phyloP scores from a whole-genome alignment of 2,113 vertebrate species.

The Cyprinodon brontotheroides region DNA sequence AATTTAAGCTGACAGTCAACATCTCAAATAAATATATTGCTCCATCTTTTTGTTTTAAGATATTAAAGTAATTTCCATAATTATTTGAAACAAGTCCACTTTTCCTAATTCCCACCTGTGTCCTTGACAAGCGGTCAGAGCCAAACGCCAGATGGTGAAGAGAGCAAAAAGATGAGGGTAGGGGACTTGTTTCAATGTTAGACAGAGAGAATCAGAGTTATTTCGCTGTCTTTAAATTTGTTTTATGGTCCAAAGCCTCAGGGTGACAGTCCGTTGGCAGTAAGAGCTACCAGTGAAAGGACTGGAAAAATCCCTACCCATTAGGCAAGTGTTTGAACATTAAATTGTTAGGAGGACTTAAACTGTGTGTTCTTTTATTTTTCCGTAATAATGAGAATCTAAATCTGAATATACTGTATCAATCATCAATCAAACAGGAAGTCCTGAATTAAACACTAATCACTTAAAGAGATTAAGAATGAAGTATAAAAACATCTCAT shows the following conservation, averaged over 20 bases:
- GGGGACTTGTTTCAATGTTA: slow-evolving; percentile 61
- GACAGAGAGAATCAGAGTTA: slow-evolving; percentile 66
- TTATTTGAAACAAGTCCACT: slow-evolving; percentile 89
- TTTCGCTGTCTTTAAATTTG: slow-evolving; percentile 59
- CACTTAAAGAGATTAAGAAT: not conserved
- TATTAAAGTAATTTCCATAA: slow-evolving; percentile 93
- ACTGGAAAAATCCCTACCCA: slow-evolving; percentile 50
- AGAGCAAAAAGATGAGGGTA: slow-evolving; percentile 59
- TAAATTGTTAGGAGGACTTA: slow-evolving; percentile 54
- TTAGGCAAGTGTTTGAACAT: slow-evolving; percentile 63
- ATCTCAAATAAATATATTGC: slow-evolving; percentile 80
- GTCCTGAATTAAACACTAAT: not conserved
- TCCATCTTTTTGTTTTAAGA: slow-evolving; percentile 84
- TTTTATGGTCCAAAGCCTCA: slow-evolving; percentile 48
- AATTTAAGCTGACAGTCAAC: slow-evolving; percentile 86
- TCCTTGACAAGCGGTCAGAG: slow-evolving; percentile 88
- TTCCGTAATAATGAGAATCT: not conserved
- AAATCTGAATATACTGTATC: not conserved
- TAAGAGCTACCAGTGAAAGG: slow-evolving; percentile 30
- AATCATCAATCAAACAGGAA: not conserved
- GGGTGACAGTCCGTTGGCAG: slow-evolving; percentile 51
- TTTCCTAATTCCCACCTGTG: slow-evolving; percentile 91
- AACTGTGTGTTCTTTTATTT: not conserved
- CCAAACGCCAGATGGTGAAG: slow-evolving; percentile 73
- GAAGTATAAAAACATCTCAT: not conserved